Evolutionary conservation across 1,140 invertebrate genomes (phyloP), one percentile per base, ranked within the genome.

Genomic region (Tribolium castaneum): DNA sequence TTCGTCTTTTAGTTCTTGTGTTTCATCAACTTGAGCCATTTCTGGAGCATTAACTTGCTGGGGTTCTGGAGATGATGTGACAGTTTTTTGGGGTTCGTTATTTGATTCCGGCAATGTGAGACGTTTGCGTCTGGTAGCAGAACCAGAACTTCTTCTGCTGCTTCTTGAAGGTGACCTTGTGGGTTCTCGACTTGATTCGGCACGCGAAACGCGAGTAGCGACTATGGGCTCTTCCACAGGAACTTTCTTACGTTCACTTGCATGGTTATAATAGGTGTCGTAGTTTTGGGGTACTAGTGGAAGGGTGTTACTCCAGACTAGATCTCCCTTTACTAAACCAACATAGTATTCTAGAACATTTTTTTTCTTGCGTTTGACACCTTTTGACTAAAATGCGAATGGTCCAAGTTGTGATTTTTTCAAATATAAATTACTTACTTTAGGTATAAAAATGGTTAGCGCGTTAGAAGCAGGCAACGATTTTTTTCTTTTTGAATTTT

Each of bases 241-340:
- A 30, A 10, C 22, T n/a, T 9, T 25, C 5, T 13, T 35, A 34
- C 5, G 25, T n/a, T 66, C 30, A 19, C n/a, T 66, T 35, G 25
- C 6, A 66, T 66, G 13, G n/a, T 66, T 66, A 9, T 66, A 66
- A 14, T 13, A 66, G 6, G 59, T 13, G 3, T 34, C 9, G 45
- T 35, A 66, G 25, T 66, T 39, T 66, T n/a, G 25, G n/a, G 59
- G 59, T 6, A 35, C 25, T 66, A 66, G 12, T 12, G 59, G 59
- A 34, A 66, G 59, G 6, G 9, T 35, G 14, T 66, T 13, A 14
- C 59, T 13, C 59, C 59, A 66, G 9, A 66, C 59, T 13, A 66
- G 34, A 35, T 66, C 59, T 6, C 59, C 59, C n/a, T 66, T 13
- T 35, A 66, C 19, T 35, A 66, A 35, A 66, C 25, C 12, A 0